Evolutionary conservation across 2,888 invertebrate genomes (phyloP).

Genomic region (Microctonus aethiopoides): DNA sequence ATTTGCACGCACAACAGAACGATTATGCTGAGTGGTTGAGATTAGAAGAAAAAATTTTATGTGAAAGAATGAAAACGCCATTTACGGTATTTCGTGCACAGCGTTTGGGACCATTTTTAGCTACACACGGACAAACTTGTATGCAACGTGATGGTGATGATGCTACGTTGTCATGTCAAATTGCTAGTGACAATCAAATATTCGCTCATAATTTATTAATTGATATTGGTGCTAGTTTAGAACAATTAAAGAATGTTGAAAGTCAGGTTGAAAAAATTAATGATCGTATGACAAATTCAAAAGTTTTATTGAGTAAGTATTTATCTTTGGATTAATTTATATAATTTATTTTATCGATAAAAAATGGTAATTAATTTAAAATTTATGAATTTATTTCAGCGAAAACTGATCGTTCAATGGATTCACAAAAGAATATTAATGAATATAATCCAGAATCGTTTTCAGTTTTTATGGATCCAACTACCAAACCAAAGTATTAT

Average conservation of each 20-base stretch:
- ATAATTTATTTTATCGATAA: not conserved
- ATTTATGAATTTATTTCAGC: constrained; percentile 26
- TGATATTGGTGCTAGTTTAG: constrained; percentile 67
- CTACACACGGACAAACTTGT: constrained; percentile 63
- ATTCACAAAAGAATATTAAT: constrained; percentile 34
- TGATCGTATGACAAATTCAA: constrained; percentile 63
- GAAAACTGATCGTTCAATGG: constrained; percentile 35
- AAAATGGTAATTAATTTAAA: not conserved
- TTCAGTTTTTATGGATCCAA: constrained; percentile 52
- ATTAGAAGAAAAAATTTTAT: constrained; percentile 71
- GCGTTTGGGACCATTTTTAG: constrained; percentile 53
- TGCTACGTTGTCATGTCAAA: constrained; percentile 64
- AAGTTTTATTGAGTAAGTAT: constrained; percentile 46
- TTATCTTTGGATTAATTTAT: not conserved
- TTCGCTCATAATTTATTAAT: constrained; percentile 64
- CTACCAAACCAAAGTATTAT: constrained; percentile 50
- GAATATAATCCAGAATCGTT: constrained; percentile 40
- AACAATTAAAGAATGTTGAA: constrained; percentile 69
- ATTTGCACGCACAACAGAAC: constrained; percentile 74
- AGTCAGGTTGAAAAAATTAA: constrained; percentile 69
- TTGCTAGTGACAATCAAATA: constrained; percentile 61
- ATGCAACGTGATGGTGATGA: constrained; percentile 62
- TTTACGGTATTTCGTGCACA: constrained; percentile 61
- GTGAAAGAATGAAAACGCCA: constrained; percentile 68
- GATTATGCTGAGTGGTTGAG: constrained; percentile 73